Base-by-base conservation (phyloP, 2,888 invertebrate species). In the Mayetiola destructor region DNA sequence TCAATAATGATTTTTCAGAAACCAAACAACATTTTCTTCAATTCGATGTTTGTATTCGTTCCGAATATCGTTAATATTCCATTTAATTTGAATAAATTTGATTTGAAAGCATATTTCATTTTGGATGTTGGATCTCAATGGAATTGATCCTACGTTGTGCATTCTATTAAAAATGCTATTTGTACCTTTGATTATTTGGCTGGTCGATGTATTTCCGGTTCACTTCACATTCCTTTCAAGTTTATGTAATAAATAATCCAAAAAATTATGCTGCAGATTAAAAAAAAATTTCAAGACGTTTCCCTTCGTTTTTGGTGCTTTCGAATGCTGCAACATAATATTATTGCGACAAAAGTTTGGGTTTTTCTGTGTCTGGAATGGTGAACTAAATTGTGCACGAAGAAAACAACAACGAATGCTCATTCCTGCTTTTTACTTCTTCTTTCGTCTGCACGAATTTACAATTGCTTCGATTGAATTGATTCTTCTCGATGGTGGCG, bases 201-300 rank as follows among this genome's bases (percentile, higher is more conserved):
- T 48, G 27, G 23, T 27, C 48, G 32, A 48, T 27, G 23, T 14
- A n/a, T 9, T 48, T 48, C 27, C 48, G 48, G 27, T 27, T 48
- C n/a, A 48, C n/a, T 48, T 48, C 48, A 48, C 48, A 27, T 48
- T 48, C 27, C n/a, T 48, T 48, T 48, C 23, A 27, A 48, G 48
- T 48, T 48, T 27, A 48, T 27, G 48, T 48, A 48, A 48, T 48
- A 48, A 48, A 48, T 48, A 48, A 48, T 48, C 27, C n/a, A 48
- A n/a, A 48, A 48, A 48, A 27, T 5, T 48, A 48, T 48, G 48
- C 48, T 48, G 48, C 29, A 27, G 48, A 48, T 48, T n/a, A n/a
- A n/a, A n/a, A n/a, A n/a, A n/a, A n/a, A n/a, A n/a, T n/a, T n/a
- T n/a, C n/a, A n/a, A n/a, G n/a, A n/a, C n/a, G n/a, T n/a, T n/a